Conservation (phyloP, 2,113 vertebrate genomes). For the Natator depressus region DNA sequence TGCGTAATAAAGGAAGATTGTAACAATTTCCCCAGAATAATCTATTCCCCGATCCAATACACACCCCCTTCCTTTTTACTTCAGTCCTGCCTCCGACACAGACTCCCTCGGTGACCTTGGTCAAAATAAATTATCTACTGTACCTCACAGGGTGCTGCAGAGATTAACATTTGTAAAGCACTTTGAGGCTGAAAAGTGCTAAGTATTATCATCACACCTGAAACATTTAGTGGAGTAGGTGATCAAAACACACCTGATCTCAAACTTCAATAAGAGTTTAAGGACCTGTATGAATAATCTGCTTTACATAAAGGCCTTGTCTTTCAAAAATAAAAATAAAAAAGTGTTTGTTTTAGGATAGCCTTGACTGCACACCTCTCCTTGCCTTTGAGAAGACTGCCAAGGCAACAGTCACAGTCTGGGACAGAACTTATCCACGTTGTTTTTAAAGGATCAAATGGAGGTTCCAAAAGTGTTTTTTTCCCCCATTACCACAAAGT, state of each 20-base stretch:
- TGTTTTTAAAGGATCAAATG: neutral
- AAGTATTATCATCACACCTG: neutral
- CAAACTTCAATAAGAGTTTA: slow-evolving; percentile 1
- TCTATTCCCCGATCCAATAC: neutral
- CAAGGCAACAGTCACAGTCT: neutral
- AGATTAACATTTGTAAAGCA: neutral
- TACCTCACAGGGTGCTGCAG: neutral
- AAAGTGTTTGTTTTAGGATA: neutral
- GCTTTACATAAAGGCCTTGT: neutral
- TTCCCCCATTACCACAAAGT: neutral
- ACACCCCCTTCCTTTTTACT: neutral
- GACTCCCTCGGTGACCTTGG: neutral
- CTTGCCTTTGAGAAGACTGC: neutral
- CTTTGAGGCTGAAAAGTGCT: slow-evolving; percentile 11
- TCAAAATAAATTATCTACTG: neutral
- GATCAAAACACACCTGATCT: neutral
- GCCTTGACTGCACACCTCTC: neutral
- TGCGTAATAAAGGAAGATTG: neutral
- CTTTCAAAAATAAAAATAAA: neutral
- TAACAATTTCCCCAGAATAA: neutral
- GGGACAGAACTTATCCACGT: neutral
- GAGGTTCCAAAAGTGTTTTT: neutral
- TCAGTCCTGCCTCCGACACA: neutral
- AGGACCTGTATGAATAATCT: neutral
- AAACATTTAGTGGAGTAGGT: slow-evolving; percentile 11